phyloP scores from a whole-genome alignment of 2,797 vertebrate species.

The Fringilla coelebs region DNA sequence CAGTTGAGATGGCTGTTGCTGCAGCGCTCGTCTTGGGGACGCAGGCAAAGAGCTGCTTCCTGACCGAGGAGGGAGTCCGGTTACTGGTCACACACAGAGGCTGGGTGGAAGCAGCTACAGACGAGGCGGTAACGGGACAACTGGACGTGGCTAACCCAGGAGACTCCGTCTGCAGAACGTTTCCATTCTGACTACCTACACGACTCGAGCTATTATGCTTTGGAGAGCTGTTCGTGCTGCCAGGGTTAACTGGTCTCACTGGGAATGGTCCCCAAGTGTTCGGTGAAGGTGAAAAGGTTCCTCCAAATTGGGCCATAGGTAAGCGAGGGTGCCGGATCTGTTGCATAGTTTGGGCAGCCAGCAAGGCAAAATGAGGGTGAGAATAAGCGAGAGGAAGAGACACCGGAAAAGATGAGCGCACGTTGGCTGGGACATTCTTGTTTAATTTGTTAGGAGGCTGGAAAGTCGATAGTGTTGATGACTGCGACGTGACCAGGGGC shows the following conservation, averaged over 20 bases:
- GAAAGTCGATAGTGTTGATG: slow-evolving; percentile 84
- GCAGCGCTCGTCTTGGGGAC: slow-evolving; percentile 84
- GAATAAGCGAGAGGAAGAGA: slow-evolving; percentile 94
- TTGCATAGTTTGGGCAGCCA: slow-evolving; percentile 98
- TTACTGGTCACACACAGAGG: slow-evolving; percentile 81
- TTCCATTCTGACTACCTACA: slow-evolving; percentile 72
- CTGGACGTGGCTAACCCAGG: slow-evolving; percentile 71
- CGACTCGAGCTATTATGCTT: slow-evolving; percentile 87
- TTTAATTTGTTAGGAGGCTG: slow-evolving; percentile 87
- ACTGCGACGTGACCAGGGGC: slow-evolving; percentile 86
- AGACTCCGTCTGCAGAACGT: slow-evolving; percentile 79
- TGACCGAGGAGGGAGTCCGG: slow-evolving; percentile 89
- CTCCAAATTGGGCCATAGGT: slow-evolving; percentile 97
- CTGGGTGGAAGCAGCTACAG: slow-evolving; percentile 74
- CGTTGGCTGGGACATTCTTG: slow-evolving; percentile 88
- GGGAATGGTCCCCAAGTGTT: slow-evolving; percentile 99
- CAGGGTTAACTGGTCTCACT: slow-evolving; percentile 94
- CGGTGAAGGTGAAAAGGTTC: slow-evolving; percentile 91
- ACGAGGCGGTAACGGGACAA: slow-evolving; percentile 78
- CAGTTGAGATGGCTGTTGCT: slow-evolving; percentile 76
- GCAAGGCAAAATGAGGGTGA: slow-evolving; percentile 94
- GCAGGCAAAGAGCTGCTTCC: slow-evolving; percentile 91
- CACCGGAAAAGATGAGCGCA: slow-evolving; percentile 92
- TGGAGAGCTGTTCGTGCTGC: slow-evolving; percentile 93
- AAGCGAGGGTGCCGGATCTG: slow-evolving; percentile 97